phyloP scores from a whole-genome alignment of 2,113 vertebrate species.

The Mirounga angustirostris region DNA sequence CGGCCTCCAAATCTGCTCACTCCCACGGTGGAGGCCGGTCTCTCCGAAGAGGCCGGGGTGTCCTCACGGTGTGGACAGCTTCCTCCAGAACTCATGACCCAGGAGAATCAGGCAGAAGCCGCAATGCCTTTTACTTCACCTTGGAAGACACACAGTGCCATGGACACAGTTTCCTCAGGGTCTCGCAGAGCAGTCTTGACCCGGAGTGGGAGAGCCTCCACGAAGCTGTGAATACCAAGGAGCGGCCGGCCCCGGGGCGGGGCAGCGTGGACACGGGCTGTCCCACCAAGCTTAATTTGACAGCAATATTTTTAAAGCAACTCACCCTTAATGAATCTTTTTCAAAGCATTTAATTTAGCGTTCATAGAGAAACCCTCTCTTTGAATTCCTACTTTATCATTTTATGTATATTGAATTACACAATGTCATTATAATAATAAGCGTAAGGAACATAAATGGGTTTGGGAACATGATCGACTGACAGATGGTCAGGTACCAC shows the following conservation, averaged over 20 bases:
- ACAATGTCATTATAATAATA: neutral
- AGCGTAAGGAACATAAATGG: too few relatives aligned
- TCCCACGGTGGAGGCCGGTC: rapidly evolving
- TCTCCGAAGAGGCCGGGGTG: neutral
- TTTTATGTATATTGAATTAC: neutral
- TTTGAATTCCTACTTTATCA: neutral
- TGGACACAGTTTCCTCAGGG: rapidly evolving
- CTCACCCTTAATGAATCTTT: neutral
- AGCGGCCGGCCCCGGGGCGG: rapidly evolving
- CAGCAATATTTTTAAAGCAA: neutral
- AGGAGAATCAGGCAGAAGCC: too few relatives aligned
- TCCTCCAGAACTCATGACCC: neutral
- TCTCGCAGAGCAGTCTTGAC: too few relatives aligned
- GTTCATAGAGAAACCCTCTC: neutral
- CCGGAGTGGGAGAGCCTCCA: rapidly evolving
- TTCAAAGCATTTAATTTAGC: neutral
- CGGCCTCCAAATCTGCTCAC: rapidly evolving
- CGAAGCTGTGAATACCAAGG: rapidly evolving
- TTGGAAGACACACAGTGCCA: rapidly evolving
- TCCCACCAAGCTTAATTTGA: neutral
- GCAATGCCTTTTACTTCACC: neutral
- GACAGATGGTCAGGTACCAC: rapidly evolving
- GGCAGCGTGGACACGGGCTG: neutral
- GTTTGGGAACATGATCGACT: neutral
- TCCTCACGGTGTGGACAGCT: rapidly evolving